Base-by-base conservation (phyloP, 2,113 vertebrate species). In the Rallus limicola region DNA sequence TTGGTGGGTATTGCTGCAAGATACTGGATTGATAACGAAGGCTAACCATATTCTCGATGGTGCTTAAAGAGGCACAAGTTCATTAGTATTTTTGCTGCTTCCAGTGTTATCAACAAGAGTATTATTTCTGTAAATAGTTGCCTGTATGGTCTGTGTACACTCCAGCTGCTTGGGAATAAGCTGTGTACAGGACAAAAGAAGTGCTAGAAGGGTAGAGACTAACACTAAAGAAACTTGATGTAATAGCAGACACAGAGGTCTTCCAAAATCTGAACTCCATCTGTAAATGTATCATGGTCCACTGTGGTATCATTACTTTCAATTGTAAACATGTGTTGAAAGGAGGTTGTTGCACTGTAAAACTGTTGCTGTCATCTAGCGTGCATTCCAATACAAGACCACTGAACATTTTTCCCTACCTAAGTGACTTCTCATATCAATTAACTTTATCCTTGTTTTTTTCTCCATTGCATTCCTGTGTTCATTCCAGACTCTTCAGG, bases 211-310 rank as follows among this genome's bases (percentile, higher is more conserved):
- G 11, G 16, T 65, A 46, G 40, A 74, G 15, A 63, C 4, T 29
- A 34, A 42, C 40, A 26, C 14, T 62, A 17, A 56, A 16, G 11
- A 88, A 44, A 68, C 34, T 63, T 44, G 19, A n/a, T 26, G 4
- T 33, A 50, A 75, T 15, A 50, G 40, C 23, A 56, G 17, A 29
- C 10, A 26, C 25, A n/a, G 71, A 60, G 18, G 9, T 24, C 55
- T 88, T 83, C 55, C 26, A 25, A 67, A 88, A 13, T 23, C 52
- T 90, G 83, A 44, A 20, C 34, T 55, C 44, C 4, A 16, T 68
- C 10, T 1, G 0, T 0, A 1, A 42, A 6, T 10, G 16, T 58
- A 11, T 55, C 0, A 0, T 31, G 21, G 48, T 69, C 19, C 38
- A 12, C 26, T 29, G 33, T 60, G 68, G 28, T 60, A 36, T 44